phyloP scores from a whole-genome alignment of 2,113 vertebrate species.

The Motacilla tschutschensis region DNA sequence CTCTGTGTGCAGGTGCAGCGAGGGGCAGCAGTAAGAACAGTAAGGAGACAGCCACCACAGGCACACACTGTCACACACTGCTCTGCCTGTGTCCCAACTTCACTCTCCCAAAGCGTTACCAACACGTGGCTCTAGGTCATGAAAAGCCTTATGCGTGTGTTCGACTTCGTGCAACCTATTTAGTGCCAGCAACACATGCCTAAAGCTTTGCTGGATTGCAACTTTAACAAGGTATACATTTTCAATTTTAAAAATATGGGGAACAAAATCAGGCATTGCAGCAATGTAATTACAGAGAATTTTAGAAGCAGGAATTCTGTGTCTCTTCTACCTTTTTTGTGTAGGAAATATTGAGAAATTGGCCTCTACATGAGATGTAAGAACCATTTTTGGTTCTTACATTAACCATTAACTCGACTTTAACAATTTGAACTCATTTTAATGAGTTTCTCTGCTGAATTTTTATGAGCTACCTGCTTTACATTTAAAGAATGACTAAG shows the following conservation, averaged over 20 bases:
- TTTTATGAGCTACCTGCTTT: not conserved
- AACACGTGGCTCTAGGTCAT: not conserved
- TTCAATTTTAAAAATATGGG: not conserved
- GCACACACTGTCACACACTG: not conserved
- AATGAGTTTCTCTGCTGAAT: not conserved
- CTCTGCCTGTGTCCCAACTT: not conserved
- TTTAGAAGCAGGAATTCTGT: not conserved
- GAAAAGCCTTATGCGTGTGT: not conserved
- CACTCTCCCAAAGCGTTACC: not conserved
- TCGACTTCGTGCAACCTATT: not conserved
- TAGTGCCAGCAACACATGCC: not conserved
- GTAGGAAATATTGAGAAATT: not conserved
- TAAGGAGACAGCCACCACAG: not conserved
- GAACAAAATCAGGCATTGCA: not conserved
- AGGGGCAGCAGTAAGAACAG: not conserved
- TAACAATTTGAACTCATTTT: not conserved
- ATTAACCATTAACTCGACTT: not conserved
- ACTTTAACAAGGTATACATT: not conserved
- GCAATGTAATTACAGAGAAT: not conserved
- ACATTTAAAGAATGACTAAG: not conserved
- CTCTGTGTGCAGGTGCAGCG: too few species aligned
- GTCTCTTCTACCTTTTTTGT: not conserved
- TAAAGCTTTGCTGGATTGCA: not conserved
- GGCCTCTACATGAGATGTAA: not conserved
- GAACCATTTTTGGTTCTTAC: not conserved